Base-by-base conservation (phyloP, 2,797 vertebrate species). In the Philypnodon macrostomus region DNA sequence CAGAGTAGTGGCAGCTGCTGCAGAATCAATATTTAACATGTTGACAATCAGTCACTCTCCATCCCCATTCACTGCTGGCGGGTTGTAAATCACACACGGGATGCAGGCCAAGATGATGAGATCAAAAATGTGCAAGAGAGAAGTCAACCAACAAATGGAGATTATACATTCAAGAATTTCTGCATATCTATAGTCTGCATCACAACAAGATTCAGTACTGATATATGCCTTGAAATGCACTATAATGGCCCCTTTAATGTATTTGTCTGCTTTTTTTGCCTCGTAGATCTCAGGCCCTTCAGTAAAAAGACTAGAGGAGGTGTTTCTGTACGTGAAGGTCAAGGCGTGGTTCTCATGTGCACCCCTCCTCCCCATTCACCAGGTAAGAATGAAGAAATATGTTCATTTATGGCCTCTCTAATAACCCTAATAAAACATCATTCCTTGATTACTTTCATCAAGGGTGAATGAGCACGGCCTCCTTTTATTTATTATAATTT, bases 261-360 rank as follows among this genome's bases (percentile, higher is more conserved):
- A 30, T 30, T 12, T 37, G 33, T 18, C 7, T 30, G 33, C 31
- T 17, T 1, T 21, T 8, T 36, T 7, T 59, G 10, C 41, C 0
- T 77, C 74, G 3, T 77, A 97, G 96, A 97, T 91, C 90, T 98
- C 47, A 88, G 90, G 12, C 92, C 91, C 58, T 98, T 98, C 77
- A 96, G 92, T 0, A 84, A 85, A 30, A 93, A 93, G 63, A 86
- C 87, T 26, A 90, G 95, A 89, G 96, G 93, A 12, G 94, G 88
- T 0, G 94, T 98, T 2, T 97, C 93, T 0, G 96, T 97, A 58
- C 89, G 94, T 39, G 95, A 97, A 91, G 94, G 94, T 67, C 96
- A 98, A 85, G 96, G 95, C 4, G 95, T 98, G 36, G 96, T 98
- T 19, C 91, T 98, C 40, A 94, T 98, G 89, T 98, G 95, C 50